Evolutionary conservation across 64 coral and sea anemone genomes (phyloP).

Genomic region (Acropora tenuis): DNA sequence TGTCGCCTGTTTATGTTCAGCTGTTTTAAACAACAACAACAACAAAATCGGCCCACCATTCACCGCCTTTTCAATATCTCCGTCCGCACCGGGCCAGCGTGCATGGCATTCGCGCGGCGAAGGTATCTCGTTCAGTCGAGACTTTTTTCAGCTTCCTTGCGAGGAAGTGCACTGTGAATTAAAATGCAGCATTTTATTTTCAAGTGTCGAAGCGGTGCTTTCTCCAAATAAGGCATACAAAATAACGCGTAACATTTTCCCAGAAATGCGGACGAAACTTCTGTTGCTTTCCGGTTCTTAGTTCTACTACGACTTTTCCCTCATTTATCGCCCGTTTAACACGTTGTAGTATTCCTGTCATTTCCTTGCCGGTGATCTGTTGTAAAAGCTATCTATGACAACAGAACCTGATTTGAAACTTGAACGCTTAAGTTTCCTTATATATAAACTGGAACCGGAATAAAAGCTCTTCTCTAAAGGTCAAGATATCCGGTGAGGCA

Average conservation of each 20-base stretch:
- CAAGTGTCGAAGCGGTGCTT: too few relatives aligned
- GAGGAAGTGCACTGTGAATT: too few relatives aligned
- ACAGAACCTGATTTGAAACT: neutral
- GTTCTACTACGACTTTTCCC: neutral
- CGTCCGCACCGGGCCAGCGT: too few relatives aligned
- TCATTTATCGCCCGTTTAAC: neutral
- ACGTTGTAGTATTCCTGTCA: neutral
- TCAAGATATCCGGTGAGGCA: neutral
- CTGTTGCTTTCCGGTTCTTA: neutral
- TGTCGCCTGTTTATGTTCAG: neutral
- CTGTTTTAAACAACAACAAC: too few relatives aligned
- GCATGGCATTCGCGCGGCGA: too few relatives aligned
- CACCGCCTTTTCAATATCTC: too few relatives aligned
- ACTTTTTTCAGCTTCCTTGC: too few relatives aligned
- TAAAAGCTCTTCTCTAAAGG: neutral
- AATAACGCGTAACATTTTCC: too few relatives aligned
- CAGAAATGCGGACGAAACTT: too few relatives aligned
- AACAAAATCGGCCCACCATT: too few relatives aligned
- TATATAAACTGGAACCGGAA: neutral
- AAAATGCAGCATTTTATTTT: neutral
- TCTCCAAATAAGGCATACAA: too few relatives aligned
- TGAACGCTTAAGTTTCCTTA: neutral
- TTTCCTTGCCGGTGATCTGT: neutral
- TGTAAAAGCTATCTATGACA: slow-evolving; percentile 23
- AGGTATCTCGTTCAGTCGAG: too few relatives aligned